Evolutionary conservation across 2,888 invertebrate species (phyloP).

Genomic region (Agrochola litura): DNA sequence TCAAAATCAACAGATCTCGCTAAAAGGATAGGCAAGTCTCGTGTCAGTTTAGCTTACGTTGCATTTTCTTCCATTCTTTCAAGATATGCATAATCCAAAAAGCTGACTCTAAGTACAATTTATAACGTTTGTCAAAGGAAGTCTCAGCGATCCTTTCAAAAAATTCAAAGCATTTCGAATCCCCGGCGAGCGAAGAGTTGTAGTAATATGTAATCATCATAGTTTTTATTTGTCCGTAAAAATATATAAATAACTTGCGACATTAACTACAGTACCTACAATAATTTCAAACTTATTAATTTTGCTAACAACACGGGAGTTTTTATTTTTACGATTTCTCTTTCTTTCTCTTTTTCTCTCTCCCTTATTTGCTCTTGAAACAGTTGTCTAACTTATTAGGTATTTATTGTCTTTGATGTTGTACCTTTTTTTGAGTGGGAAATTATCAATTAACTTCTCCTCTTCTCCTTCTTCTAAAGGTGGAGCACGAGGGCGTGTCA

Average conservation of each 20-base stretch:
- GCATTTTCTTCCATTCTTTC: not conserved
- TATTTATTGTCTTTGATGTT: not conserved
- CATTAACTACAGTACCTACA: not conserved
- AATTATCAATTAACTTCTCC: too few species aligned
- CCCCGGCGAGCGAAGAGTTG: not conserved
- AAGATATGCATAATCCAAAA: not conserved
- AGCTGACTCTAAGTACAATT: conserved; percentile 23
- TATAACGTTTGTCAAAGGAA: not conserved
- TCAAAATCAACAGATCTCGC: too few species aligned
- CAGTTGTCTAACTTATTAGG: not conserved
- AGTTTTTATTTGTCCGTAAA: not conserved
- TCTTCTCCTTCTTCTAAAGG: too few species aligned
- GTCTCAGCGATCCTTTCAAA: not conserved
- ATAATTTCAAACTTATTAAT: not conserved
- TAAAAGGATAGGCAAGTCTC: not conserved
- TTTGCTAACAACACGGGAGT: not conserved
- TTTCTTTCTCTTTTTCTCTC: too few species aligned
- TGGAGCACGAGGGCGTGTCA: too few species aligned
- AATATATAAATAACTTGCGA: not conserved
- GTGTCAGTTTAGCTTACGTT: not conserved
- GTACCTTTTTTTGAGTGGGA: too few species aligned
- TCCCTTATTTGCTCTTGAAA: not conserved
- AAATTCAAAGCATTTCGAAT: conserved; percentile 3
- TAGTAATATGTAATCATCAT: not conserved
- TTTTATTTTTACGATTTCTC: not conserved